A percentile compares a stretch with the other conserved stretches of the same genome.
These are phyloP conservation scores for Pachypanchax playfairii DNA, from an alignment of 2,113 vertebrate species.

Conservation along the genomic window DNA sequence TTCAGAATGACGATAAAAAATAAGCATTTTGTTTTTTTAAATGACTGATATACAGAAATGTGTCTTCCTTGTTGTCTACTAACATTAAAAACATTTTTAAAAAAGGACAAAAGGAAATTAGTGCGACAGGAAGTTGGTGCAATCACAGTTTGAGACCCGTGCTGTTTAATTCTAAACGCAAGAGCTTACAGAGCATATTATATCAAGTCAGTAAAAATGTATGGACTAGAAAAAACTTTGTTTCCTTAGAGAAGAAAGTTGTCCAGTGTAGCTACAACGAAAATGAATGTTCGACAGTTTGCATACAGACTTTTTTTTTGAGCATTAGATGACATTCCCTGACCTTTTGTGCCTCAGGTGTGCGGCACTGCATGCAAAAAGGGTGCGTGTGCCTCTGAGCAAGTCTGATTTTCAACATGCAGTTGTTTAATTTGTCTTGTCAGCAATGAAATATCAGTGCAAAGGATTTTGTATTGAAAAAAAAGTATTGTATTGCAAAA, in stretches of 20 bases:
- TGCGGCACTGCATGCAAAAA: conserved; percentile 75
- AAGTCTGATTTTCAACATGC: conserved; percentile 36
- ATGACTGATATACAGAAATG: conserved; percentile 8
- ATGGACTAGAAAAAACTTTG: conserved; percentile 38
- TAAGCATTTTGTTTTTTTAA: conserved; percentile 21
- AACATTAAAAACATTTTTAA: background rate
- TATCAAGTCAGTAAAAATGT: conserved; percentile 53
- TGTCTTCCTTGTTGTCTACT: background rate
- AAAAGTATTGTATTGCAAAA: conserved; percentile 65
- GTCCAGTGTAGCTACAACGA: conserved; percentile 64
- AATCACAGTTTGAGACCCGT: conserved; percentile 63
- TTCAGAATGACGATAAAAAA: background rate
- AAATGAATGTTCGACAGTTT: conserved; percentile 39
- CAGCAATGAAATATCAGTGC: conserved; percentile 50
- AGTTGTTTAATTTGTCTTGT: conserved; percentile 5
- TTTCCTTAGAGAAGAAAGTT: conserved; percentile 41
- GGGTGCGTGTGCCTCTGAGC: conserved; percentile 16
- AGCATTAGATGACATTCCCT: conserved; percentile 65
- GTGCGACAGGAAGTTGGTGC: conserved; percentile 44
- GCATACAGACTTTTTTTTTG: conserved; percentile 27
- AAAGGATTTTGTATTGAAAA: conserved; percentile 42
- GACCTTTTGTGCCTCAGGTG: conserved; percentile 68
- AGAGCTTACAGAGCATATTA: conserved; percentile 52
- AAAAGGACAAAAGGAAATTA: conserved; percentile 24
- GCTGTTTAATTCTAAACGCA: conserved; percentile 18